These are phyloP conservation scores for Verasper variegatus DNA, from an alignment of 2,113 vertebrate species.

Conservation along the genomic window DNA sequence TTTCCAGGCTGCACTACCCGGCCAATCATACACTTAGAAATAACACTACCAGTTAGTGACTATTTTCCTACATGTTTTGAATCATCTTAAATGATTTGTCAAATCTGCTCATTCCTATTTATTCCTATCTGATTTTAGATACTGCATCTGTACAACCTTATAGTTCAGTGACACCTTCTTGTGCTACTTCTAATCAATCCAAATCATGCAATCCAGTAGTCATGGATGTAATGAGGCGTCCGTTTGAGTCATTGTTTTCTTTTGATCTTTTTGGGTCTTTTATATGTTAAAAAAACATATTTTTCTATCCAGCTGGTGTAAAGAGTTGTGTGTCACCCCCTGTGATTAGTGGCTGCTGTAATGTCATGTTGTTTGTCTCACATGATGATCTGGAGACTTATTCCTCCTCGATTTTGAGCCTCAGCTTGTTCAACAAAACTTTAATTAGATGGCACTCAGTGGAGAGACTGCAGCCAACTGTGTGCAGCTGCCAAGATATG, in stretches of 20 bases:
- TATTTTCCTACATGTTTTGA: not conserved
- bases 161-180: not conserved
- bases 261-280: not conserved
- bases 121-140: not conserved
- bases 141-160: not conserved
- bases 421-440: conserved; percentile 43
- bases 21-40: not conserved
- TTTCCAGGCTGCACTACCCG: not conserved
- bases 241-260: not conserved
- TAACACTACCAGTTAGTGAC: not conserved
- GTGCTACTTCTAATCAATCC: not conserved
- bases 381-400: conserved; percentile 9
- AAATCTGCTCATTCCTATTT: not conserved
- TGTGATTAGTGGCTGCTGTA: not conserved
- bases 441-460: conserved; percentile 44
- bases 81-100: not conserved
- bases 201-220: not conserved
- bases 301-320: not conserved
- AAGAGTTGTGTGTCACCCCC: not conserved
- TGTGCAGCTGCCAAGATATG: conserved; percentile 27
- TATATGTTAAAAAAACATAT: not conserved
- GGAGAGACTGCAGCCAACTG: conserved; percentile 44
- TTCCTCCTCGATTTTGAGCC: conserved; percentile 29
- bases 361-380: not conserved
- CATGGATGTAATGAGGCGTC: not conserved